A percentile compares a stretch with the other conserved stretches of the same genome.
Conservation (phyloP, 1,140 invertebrate genomes). For the Leptestheria dahalacensis region DNA sequence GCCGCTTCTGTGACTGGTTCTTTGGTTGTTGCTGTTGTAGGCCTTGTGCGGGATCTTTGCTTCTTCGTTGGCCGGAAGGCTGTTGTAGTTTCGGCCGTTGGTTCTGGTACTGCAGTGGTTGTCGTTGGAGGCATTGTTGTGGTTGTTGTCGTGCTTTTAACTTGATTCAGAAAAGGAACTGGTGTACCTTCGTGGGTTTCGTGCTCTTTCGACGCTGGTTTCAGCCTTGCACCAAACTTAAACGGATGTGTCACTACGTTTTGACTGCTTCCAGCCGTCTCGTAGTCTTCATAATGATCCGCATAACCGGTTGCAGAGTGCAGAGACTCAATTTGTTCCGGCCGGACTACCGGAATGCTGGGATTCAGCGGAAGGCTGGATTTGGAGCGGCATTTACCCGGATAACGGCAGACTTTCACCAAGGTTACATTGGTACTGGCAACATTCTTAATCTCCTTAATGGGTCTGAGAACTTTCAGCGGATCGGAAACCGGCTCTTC, state of each 20-base stretch:
- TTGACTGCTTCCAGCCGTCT: neutral
- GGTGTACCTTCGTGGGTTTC: neutral
- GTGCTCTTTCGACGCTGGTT: too few relatives aligned
- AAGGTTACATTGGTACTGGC: neutral
- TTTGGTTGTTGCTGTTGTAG: neutral
- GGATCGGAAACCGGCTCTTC: neutral
- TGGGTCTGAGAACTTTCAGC: neutral
- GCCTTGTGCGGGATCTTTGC: too few relatives aligned
- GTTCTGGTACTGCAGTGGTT: neutral
- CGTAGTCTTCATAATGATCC: neutral
- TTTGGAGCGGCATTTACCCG: neutral
- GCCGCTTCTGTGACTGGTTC: too few relatives aligned
- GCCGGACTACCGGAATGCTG: neutral
- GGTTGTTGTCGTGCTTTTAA: neutral
- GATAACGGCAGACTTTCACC: neutral
- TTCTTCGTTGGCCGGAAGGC: too few relatives aligned
- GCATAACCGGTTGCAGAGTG: neutral
- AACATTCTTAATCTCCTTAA: neutral
- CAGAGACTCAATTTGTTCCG: neutral
- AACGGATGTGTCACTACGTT: neutral
- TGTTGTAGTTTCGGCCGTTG: neutral
- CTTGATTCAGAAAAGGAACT: neutral
- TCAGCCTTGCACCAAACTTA: neutral
- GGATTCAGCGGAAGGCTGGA: neutral
- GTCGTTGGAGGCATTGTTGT: neutral